Conservation (phyloP, 2,113 vertebrate genomes). For the Pteruthius melanotis region DNA sequence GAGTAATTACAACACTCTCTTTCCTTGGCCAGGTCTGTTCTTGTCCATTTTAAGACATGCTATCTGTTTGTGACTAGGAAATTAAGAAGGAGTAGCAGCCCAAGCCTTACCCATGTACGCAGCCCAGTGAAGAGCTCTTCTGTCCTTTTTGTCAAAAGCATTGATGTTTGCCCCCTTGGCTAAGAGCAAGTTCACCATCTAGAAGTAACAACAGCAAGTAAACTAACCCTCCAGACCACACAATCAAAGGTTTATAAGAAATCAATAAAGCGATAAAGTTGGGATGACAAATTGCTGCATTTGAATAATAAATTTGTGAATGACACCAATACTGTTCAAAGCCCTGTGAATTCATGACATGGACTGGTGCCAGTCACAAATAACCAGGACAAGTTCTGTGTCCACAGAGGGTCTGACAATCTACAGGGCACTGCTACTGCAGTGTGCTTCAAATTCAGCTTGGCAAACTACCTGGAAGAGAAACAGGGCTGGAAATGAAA, state of each 20-base stretch:
- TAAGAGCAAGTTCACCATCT: constrained; percentile 96
- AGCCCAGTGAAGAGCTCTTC: constrained; percentile 95
- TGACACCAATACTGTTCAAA: neutral
- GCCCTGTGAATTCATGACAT: neutral
- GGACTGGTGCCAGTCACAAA: neutral
- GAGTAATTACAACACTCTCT: neutral
- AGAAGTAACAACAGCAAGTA: constrained; percentile 44
- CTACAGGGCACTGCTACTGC: neutral
- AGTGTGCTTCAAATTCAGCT: neutral
- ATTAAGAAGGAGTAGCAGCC: neutral
- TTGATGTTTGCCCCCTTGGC: constrained; percentile 97
- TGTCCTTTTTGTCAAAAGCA: constrained; percentile 97
- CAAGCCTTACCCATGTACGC: constrained; percentile 89
- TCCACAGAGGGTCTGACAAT: neutral
- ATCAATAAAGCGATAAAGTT: neutral
- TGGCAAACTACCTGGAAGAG: neutral
- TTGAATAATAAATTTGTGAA: neutral
- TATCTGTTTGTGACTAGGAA: neutral
- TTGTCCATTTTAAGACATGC: neutral
- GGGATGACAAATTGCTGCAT: neutral
- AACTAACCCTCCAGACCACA: neutral
- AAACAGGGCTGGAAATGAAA: neutral
- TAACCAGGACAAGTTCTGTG: neutral
- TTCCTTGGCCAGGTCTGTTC: neutral
- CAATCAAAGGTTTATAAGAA: neutral